Evolutionary conservation across 1,140 invertebrate species (phyloP), one percentile per base, ranked within the genome.

Genomic region (Tetramorium simillimum): DNA sequence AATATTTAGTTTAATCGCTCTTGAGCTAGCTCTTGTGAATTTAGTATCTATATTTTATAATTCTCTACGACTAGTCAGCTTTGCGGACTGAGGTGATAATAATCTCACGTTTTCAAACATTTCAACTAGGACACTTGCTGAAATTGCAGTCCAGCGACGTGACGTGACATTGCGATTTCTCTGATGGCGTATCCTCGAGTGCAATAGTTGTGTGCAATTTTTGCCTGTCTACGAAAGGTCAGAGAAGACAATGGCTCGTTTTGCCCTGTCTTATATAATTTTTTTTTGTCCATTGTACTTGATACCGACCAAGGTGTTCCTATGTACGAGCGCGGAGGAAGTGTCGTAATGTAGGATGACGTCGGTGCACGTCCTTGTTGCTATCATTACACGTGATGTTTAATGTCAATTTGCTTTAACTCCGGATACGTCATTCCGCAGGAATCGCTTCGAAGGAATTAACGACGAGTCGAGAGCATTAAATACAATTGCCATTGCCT

Each of bases 301-400:
- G 73, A 84, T 89, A 78, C 89, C 70, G 87, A 75, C 69, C 70
- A 81, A 62, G 37, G 21, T 51, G 46, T 81, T 40, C 37, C 9
- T 67, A 46, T 56, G 49, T 49, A 69, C 60, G 24, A 46, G 9
- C 21, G 56, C 67, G 60, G 73, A 87, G 88, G 89, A 90, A 90
- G 56, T 90, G 89, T 85, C 81, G 85, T 90, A 87, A 90, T 86
- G 46, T 49, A 21, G 73, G 60, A 88, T 90, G 89, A 86, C 89
- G 58, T 87, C 76, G 72, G 80, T 82, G 67, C 53, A 80, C 80
- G 85, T 72, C 82, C 89, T 90, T 89, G 91, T 86, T 80, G 73
- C 28, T 77, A 58, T 84, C 77, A 77, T 90, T 90, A 89, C 60
- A 65, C 65, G 72, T 84, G 85, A 81, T 73, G 84, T 53, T 76